Evolutionary conservation across 2,888 invertebrate species (phyloP), one percentile per base, ranked within the genome.

Genomic region (Meiosimyza decipiens): DNA sequence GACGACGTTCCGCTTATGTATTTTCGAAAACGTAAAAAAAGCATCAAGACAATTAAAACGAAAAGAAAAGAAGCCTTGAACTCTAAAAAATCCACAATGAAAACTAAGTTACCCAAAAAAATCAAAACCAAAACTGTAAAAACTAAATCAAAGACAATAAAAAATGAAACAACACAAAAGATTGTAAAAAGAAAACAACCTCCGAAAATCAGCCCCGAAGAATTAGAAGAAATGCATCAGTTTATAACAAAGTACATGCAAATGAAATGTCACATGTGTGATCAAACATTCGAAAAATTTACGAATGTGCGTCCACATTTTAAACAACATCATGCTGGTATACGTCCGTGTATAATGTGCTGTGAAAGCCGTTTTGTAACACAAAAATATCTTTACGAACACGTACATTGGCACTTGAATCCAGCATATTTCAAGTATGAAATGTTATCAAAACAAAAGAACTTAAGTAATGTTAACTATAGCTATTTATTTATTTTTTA

Each of bases 321-420:
- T 52, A 68, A 79, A 28, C 74, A 80, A 64, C 80, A 76, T 18
- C 84, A 83, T 28, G 79, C 83, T 51, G 77, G 79, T 47, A 79
- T 82, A 16, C 40, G 40, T 40, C 80, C 81, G 18, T 83, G 83
- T 72, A 77, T 84, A 12, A 83, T 83, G 64, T 83, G 83, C 73
- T 83, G 83, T 74, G 80, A 80, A 65, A 82, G 79, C 64, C 72
- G 79, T 13, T 83, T 82, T 71, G 78, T 74, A 15, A 81, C 82
- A 60, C 81, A 81, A 28, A 78, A 79, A 66, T 79, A 79, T 52
- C 80, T 83, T 0, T 81, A 79, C 75, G 82, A 84, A 50, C 83
- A 83, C 74, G 78, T 83, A 60, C 80, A 83, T 71, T 83, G 80
- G 74, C 83, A 83, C 71, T 78, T 82, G 66, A 81, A 84, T 76